Base-by-base conservation (phyloP, 2,797 vertebrate species). In the Eulemur albifrons region DNA sequence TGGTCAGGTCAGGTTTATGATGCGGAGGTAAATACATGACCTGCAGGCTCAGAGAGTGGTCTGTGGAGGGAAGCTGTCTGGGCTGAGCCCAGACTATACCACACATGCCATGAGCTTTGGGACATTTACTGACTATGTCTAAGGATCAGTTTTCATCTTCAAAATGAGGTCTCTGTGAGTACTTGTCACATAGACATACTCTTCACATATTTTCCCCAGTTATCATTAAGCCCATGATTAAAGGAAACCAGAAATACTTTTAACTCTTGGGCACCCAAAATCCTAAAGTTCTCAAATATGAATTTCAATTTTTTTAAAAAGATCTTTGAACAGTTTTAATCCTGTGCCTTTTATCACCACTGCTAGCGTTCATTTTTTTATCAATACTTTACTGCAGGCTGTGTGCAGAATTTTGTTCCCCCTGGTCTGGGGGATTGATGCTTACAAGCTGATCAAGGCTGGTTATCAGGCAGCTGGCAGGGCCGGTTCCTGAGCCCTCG, bases 271-370 rank as follows among this genome's bases (percentile, higher is more conserved):
- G 11, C 13, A 52, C 43, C 8, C 35, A 3, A 82, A 82, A 72
- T 52, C 20, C 43, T 63, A 14, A 77, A 45, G 69, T 86, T 91
- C 61, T 88, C 48, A 82, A 76, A 40, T 82, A 61, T 30, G 32
- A 81, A 12, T 89, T 43, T 80, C 43, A 35, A 21, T 75, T 65
- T 72, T 30, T 18, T 30, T 14, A 32, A 52, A 59, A 38, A 17
- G 50, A 43, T 32, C 13, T 80, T 70, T 21, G 6, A 81, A 20
- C 14, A 3, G 0, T 35, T 65, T 50, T 70, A n/a, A n/a, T 85
- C 38, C 59, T 32, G 2, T 50, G 23, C 7, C 35, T 80, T 81
- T 94, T 82, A 50, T 59, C 10, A 72, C 5, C 14, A 72, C 57
- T 18, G 15, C 17, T 67, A 50, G 32, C 48, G 2, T 73, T 25